phyloP scores from a whole-genome alignment of 2,888 invertebrate species.

The Synergus laeviventris region DNA sequence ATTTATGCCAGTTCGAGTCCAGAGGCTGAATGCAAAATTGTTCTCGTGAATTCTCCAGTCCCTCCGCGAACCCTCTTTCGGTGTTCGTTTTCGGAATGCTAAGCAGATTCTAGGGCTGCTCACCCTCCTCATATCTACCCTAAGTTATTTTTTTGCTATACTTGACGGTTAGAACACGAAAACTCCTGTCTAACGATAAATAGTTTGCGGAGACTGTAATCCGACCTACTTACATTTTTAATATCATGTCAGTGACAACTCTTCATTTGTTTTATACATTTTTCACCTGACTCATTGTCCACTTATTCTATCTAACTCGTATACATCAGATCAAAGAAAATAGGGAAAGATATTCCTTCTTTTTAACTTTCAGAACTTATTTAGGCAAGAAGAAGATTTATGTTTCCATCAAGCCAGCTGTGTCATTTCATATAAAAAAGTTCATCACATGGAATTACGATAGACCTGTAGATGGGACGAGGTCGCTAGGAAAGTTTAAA shows the following conservation, averaged over 20 bases:
- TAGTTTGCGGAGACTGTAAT: neutral
- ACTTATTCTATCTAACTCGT: neutral
- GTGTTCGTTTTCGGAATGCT: constrained; percentile 49
- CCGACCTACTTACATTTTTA: constrained; percentile 24
- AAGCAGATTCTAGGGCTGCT: constrained; percentile 50
- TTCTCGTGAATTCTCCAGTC: constrained; percentile 43
- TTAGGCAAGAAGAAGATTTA: neutral
- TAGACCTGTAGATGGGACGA: constrained; percentile 16
- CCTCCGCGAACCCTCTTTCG: constrained; percentile 47
- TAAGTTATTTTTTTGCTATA: constrained; percentile 51
- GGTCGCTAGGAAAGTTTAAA: constrained; percentile 45
- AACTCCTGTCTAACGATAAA: constrained; percentile 33
- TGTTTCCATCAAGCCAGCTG: neutral
- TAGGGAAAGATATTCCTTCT: no score
- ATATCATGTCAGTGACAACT: neutral
- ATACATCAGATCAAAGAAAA: no score
- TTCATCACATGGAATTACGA: constrained; percentile 21
- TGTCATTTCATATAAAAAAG: constrained; percentile 20
- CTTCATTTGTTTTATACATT: neutral
- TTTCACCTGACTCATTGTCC: neutral
- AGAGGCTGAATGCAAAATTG: constrained; percentile 34
- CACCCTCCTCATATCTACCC: constrained; percentile 44
- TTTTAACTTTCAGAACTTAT: neutral
- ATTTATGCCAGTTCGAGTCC: constrained; percentile 27
- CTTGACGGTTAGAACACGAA: constrained; percentile 39